Evolutionary conservation across 2,888 invertebrate species (phyloP).

Genomic region (Mactromeris polynyma): DNA sequence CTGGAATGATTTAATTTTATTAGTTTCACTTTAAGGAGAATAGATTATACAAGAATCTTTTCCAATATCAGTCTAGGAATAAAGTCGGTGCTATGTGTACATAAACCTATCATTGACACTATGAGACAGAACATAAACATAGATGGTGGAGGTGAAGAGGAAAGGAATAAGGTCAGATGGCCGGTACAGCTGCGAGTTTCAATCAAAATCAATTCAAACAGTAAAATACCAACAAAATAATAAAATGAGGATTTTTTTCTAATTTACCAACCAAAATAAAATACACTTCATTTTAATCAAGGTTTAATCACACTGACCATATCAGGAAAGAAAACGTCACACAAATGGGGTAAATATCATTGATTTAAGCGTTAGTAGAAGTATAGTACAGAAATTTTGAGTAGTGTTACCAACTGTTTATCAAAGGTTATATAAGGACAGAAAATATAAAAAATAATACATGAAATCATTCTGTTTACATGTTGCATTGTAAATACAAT

Average conservation of each 20-base stretch:
- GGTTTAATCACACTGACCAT: not conserved
- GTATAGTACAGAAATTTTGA: not conserved
- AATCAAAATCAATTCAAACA: too few relatives aligned
- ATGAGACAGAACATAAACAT: slow-evolving; percentile 40
- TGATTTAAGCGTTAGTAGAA: not conserved
- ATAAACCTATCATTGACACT: slow-evolving; percentile 15
- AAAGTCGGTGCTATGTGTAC: slow-evolving; percentile 24
- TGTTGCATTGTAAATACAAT: slow-evolving; percentile 51
- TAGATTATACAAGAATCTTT: slow-evolving; percentile 37
- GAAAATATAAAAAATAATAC: slow-evolving; percentile 32
- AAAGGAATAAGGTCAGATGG: not conserved
- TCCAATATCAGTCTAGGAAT: slow-evolving; percentile 16
- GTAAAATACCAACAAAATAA: not conserved
- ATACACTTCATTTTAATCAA: not conserved
- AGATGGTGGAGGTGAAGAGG: not conserved
- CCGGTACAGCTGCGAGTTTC: not conserved
- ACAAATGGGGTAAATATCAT: not conserved
- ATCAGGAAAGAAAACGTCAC: not conserved
- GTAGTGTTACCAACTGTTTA: slow-evolving; percentile 2
- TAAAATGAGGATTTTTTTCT: not conserved
- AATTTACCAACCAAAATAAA: not conserved
- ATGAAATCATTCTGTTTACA: slow-evolving; percentile 53
- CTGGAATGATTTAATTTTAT: slow-evolving; percentile 58
- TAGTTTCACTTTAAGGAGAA: slow-evolving; percentile 49
- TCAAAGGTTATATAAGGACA: not conserved